Evolutionary conservation across 2,888 invertebrate species (phyloP), one percentile per base, ranked within the genome.

Genomic region (Oscheius myriophilus): DNA sequence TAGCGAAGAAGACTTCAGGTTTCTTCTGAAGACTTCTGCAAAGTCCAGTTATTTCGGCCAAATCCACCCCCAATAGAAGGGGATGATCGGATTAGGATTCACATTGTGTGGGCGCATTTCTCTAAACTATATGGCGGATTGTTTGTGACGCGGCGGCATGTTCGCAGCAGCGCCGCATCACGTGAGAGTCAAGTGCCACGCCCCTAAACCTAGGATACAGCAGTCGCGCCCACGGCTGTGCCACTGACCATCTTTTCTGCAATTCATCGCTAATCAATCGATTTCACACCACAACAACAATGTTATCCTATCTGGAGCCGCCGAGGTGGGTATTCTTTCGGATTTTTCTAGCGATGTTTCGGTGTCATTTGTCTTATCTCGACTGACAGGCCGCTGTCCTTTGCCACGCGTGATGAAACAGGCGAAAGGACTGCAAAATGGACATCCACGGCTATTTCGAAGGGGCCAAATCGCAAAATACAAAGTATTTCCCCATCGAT

Each of bases 171-270:
- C 52, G 61, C 61, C 61, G 49, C 25, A 63, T 63, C 63, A 63
- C 63, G 63, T 63, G 63, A 63, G 63, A 63, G 63, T 63, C 63
- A 63, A 63, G 63, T 63, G 63, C 53, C 63, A 51, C 63, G 53
- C 63, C 63, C 63, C 63, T 61, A 61, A 61, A 61, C 61, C 61
- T 61, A 61, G 61, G 61, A 61, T 61, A 46, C 61, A 61, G 49
- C 26, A 46, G 45, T 61, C 26, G 49, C 61, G 49, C 53, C 26
- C 53, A 33, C 33, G 33, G 26, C 23, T 61, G 49, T 58, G 58
- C 58, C 43, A 25, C 58, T 33, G 33, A 33, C 33, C 33, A 33
- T 33, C 33, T 33, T 33, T n/a, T 33, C 33, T 9, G 33, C 33
- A 33, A 33, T 33, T 33, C 33, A 46, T 46, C 59, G 59, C 41